Conservation (phyloP, 2,797 vertebrate genomes). For the Sebastes taczanowskii region DNA sequence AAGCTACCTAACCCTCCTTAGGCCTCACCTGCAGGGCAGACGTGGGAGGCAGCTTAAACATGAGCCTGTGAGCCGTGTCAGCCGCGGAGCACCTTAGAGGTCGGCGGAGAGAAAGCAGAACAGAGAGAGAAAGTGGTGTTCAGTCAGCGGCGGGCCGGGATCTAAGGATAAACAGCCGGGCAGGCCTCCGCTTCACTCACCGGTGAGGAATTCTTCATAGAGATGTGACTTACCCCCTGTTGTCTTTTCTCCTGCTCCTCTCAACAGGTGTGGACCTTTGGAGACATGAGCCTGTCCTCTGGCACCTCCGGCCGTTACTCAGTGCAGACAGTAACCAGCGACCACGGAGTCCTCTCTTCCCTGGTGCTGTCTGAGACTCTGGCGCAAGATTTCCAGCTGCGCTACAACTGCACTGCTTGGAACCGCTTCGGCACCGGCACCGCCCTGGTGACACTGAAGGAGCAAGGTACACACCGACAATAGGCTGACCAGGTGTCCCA, state of each 20-base stretch:
- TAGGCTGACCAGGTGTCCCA: too few relatives aligned
- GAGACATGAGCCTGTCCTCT: slow-evolving; percentile 84
- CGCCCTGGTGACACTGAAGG: slow-evolving; percentile 71
- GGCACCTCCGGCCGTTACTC: slow-evolving; percentile 88
- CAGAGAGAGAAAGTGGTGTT: slow-evolving; percentile 32
- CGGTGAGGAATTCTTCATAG: slow-evolving; percentile 8
- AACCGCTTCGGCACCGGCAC: slow-evolving; percentile 79
- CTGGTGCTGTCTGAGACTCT: slow-evolving; percentile 88
- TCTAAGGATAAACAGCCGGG: slow-evolving; percentile 49
- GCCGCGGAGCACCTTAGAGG: slow-evolving; percentile 51
- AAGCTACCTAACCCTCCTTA: slow-evolving; percentile 65
- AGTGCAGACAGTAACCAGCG: slow-evolving; percentile 87
- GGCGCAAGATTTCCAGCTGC: slow-evolving; percentile 84
- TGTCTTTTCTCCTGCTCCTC: slow-evolving; percentile 9
- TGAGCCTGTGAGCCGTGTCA: slow-evolving; percentile 62
- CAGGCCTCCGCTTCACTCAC: slow-evolving; percentile 1
- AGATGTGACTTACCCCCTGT: slow-evolving; percentile 21
- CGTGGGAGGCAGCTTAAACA: slow-evolving; percentile 76
- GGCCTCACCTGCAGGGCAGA: slow-evolving; percentile 74
- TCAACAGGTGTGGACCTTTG: slow-evolving; percentile 90
- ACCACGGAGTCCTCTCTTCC: slow-evolving; percentile 85
- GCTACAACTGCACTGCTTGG: slow-evolving; percentile 82
- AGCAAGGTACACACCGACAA: slow-evolving; percentile 68
- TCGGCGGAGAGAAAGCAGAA: slow-evolving; percentile 45
- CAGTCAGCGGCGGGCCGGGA: slow-evolving; percentile 32